Conservation (phyloP, 2,113 vertebrate species). For the Hucho hucho region DNA sequence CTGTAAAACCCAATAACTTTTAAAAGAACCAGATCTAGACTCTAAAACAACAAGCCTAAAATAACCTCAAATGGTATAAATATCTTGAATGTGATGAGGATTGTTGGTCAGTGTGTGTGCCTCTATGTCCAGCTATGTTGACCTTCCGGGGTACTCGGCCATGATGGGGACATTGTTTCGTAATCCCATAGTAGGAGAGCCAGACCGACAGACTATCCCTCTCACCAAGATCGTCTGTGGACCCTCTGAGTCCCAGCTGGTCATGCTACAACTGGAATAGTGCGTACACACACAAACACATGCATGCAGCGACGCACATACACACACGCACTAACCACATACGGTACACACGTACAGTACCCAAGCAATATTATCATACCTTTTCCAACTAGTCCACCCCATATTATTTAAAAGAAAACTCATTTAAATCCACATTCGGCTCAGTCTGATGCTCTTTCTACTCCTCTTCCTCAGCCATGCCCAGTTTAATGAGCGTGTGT, state of each 20-base stretch:
- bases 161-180: constrained; percentile 87
- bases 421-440: background rate
- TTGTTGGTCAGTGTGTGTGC: background rate
- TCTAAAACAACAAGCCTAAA: background rate
- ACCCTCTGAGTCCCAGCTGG: constrained; percentile 87
- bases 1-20: background rate
- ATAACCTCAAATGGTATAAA: background rate
- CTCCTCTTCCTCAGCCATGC: constrained; percentile 72
- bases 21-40: background rate
- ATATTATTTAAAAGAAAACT: background rate
- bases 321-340: constrained; percentile 2
- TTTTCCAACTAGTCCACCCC: background rate
- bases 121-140: constrained; percentile 73
- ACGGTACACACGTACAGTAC: background rate
- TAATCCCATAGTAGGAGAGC: constrained; percentile 79
- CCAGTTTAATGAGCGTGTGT: constrained; percentile 82
- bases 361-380: background rate
- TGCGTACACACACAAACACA: constrained; percentile 52
- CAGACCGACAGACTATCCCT: constrained; percentile 78
- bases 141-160: constrained; percentile 84
- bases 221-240: constrained; percentile 85
- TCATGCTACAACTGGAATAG: constrained; percentile 89
- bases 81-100: background rate
- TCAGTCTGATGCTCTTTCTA: too few relatives aligned
- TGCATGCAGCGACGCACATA: constrained; percentile 5